phyloP scores from a whole-genome alignment of 2,113 vertebrate species.

The Trichomycterus rosablanca region DNA sequence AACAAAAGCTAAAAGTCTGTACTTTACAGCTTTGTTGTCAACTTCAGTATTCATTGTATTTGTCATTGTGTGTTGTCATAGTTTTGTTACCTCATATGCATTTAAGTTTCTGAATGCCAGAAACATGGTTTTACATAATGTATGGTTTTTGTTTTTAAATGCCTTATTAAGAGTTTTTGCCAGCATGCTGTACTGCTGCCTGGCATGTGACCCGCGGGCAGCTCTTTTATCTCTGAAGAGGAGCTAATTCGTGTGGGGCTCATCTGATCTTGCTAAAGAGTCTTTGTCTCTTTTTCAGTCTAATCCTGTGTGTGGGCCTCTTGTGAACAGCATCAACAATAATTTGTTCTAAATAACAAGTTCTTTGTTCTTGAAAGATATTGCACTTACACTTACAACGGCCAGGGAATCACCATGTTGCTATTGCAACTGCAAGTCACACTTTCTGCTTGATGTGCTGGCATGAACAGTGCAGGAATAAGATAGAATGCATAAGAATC shows the following conservation, averaged over 20 bases:
- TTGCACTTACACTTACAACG: no score
- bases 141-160: conserved; percentile 52
- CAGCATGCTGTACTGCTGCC: conserved; percentile 30
- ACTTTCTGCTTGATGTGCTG: no score
- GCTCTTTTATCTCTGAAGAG: conserved; percentile 50
- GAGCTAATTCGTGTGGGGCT: no score
- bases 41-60: conserved; percentile 2
- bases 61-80: conserved; percentile 9
- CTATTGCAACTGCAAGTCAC: no score
- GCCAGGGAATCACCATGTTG: no score
- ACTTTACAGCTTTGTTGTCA: no score
- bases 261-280: conserved; percentile 22
- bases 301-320: conserved; percentile 15
- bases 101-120: conserved; percentile 19
- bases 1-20: no score
- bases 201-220: conserved; percentile 56
- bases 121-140: conserved; percentile 25
- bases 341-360: no score
- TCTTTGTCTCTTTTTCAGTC: conserved; percentile 23
- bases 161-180: conserved; percentile 53
- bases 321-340: no score
- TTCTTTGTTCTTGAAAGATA: no score
- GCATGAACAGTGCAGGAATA: no score
- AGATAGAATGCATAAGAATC: no score
- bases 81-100: conserved; percentile 12